Conservation (phyloP, 1,140 invertebrate genomes). For the Panulirus ornatus region DNA sequence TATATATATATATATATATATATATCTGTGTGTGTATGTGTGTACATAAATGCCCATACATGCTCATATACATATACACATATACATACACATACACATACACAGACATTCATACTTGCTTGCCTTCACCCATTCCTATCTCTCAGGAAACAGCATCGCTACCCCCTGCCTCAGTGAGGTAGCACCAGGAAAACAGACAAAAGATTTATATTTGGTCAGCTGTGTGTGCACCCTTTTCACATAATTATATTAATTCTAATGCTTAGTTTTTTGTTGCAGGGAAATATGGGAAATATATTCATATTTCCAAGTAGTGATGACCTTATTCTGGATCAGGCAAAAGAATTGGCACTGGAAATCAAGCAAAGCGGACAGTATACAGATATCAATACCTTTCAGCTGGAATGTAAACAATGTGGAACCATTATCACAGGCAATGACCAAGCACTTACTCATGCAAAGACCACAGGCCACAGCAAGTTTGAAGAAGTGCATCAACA, state of each 20-base stretch:
- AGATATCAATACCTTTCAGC: conserved; percentile 90
- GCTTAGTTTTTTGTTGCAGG: conserved; percentile 10
- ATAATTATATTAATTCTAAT: not conserved
- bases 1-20: no score
- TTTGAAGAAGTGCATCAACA: conserved; percentile 85
- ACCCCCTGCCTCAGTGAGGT: no score
- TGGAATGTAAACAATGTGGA: conserved; percentile 90
- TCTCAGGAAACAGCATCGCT: no score
- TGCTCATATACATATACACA: no score
- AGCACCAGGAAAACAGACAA: no score
- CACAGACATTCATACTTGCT: no score
- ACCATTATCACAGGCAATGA: conserved; percentile 85
- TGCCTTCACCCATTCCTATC: no score
- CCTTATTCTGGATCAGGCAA: conserved; percentile 86
- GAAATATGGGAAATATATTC: not conserved
- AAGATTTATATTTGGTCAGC: no score
- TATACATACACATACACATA: no score
- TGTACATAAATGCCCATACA: no score
- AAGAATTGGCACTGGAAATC: conserved; percentile 90
- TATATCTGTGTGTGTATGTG: no score
- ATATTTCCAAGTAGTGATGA: conserved; percentile 80
- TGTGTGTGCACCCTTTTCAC: not conserved
- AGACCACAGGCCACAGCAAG: conserved; percentile 88
- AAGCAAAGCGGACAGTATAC: conserved; percentile 93
- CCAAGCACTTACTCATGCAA: conserved; percentile 91